Percentiles rank a stretch among this genome's conserved stretches.
Conservation (phyloP, 2,888 invertebrate species). For the Watsonalla cultraria region DNA sequence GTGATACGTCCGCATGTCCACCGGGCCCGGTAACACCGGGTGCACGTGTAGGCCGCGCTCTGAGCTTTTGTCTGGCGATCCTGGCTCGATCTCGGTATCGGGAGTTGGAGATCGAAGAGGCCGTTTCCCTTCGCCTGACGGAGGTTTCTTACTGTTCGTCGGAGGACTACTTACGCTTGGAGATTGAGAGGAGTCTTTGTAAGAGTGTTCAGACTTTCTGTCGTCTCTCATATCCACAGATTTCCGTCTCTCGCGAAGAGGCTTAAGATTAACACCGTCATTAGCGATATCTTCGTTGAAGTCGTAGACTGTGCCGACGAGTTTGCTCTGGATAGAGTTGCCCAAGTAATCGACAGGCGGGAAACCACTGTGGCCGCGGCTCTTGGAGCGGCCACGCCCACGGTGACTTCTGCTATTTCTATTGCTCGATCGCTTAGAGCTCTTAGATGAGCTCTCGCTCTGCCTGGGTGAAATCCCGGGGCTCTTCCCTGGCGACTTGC, state of each 20-base stretch:
- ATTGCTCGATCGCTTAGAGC: constrained; percentile 53
- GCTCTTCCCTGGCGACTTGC: constrained; percentile 83
- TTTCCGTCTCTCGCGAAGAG: constrained; percentile 87
- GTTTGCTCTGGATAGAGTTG: constrained; percentile 87
- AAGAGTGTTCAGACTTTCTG: constrained; percentile 75
- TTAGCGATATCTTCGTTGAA: constrained; percentile 90
- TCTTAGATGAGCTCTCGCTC: constrained; percentile 57
- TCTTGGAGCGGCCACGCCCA: constrained; percentile 72
- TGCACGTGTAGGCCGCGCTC: constrained; percentile 74
- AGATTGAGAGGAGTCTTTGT: constrained; percentile 77
- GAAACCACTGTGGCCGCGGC: constrained; percentile 50
- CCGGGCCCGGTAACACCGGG: constrained; percentile 90
- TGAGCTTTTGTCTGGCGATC: constrained; percentile 31
- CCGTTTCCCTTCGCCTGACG: constrained; percentile 59
- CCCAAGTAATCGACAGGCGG: constrained; percentile 69
- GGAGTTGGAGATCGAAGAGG: constrained; percentile 50
- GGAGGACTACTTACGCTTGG: constrained; percentile 78
- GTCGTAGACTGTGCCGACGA: constrained; percentile 93
- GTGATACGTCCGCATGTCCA: constrained; percentile 93
- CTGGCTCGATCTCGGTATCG: constrained; percentile 32
- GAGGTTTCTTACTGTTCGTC: constrained; percentile 47
- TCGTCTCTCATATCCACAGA: constrained; percentile 84
- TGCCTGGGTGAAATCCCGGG: constrained; percentile 84
- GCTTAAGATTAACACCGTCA: constrained; percentile 86
- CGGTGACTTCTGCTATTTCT: constrained; percentile 67